Percentiles rank a stretch among this genome's conserved stretches.
These are phyloP conservation scores for Tetropium fuscum DNA, from an alignment of 2,888 invertebrate genomes.

Conservation along the genomic window DNA sequence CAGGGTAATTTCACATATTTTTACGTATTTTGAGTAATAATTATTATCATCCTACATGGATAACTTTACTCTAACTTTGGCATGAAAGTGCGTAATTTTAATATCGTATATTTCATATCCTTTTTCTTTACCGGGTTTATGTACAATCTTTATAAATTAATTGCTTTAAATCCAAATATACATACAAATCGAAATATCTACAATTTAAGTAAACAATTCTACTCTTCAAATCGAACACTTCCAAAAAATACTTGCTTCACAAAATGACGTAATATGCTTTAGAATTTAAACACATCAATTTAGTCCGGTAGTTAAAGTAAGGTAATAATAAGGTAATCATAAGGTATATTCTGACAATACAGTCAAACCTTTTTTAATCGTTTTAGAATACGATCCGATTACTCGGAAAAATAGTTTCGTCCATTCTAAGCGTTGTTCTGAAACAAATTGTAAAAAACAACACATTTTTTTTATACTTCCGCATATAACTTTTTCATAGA, in stretches of 20 bases:
- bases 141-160: slow-evolving; percentile 59
- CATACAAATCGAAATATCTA: slow-evolving; percentile 63
- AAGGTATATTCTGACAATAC: too few species aligned
- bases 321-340: too few species aligned
- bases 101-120: slow-evolving; percentile 68
- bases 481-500: too few species aligned
- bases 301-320: too few species aligned
- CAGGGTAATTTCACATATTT: slow-evolving; percentile 37
- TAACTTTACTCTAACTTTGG: slow-evolving; percentile 67
- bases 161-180: slow-evolving; percentile 61
- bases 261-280: slow-evolving; percentile 5
- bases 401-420: too few species aligned
- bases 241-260: slow-evolving; percentile 27
- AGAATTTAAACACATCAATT: too few species aligned
- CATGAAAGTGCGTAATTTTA: slow-evolving; percentile 66
- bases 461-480: too few species aligned
- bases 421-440: too few species aligned
- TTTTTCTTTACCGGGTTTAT: slow-evolving; percentile 61
- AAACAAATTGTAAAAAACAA: too few species aligned
- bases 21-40: slow-evolving; percentile 55
- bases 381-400: not conserved
- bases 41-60: slow-evolving; percentile 63
- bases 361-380: too few species aligned
- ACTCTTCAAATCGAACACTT: slow-evolving; percentile 45
- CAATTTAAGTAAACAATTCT: slow-evolving; percentile 55